phyloP scores from a whole-genome alignment of 1,140 invertebrate species.

The Ericerus pela region DNA sequence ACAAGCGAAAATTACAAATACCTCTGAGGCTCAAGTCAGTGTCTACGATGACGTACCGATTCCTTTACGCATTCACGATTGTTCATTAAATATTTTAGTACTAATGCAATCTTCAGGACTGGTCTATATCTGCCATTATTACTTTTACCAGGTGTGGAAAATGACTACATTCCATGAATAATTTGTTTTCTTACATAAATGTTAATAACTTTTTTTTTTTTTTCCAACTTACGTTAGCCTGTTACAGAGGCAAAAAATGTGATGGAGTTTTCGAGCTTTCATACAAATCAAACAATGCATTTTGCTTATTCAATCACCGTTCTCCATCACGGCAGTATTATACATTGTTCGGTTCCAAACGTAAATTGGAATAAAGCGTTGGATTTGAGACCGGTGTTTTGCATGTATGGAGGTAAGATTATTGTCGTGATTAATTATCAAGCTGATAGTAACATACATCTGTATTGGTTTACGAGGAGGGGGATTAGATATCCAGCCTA shows the following conservation, averaged over 20 bases:
- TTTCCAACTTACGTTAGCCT: not conserved
- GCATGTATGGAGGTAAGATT: constrained; percentile 43
- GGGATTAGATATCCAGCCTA: no score
- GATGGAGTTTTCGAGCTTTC: not conserved
- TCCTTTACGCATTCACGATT: constrained; percentile 60
- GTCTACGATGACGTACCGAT: constrained; percentile 63
- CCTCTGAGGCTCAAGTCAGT: constrained; percentile 34
- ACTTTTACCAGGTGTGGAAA: constrained; percentile 47
- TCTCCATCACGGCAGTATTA: constrained; percentile 62
- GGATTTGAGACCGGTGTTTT: constrained; percentile 54
- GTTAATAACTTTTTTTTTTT: constrained; percentile 20
- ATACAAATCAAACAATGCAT: constrained; percentile 41
- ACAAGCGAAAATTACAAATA: constrained; percentile 40
- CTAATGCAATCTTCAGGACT: constrained; percentile 54
- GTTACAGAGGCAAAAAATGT: constrained; percentile 29
- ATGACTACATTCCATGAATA: not conserved
- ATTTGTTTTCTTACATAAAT: constrained; percentile 13
- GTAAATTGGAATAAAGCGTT: constrained; percentile 59
- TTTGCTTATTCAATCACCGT: constrained; percentile 69
- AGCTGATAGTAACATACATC: no score
- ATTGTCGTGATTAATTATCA: constrained; percentile 7
- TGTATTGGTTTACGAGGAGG: no score
- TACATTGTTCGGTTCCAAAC: constrained; percentile 63
- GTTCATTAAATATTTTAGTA: constrained; percentile 61
- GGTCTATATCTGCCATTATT: constrained; percentile 70